Base-by-base conservation (phyloP, 2,113 vertebrate genomes). In the Butorides virescens region DNA sequence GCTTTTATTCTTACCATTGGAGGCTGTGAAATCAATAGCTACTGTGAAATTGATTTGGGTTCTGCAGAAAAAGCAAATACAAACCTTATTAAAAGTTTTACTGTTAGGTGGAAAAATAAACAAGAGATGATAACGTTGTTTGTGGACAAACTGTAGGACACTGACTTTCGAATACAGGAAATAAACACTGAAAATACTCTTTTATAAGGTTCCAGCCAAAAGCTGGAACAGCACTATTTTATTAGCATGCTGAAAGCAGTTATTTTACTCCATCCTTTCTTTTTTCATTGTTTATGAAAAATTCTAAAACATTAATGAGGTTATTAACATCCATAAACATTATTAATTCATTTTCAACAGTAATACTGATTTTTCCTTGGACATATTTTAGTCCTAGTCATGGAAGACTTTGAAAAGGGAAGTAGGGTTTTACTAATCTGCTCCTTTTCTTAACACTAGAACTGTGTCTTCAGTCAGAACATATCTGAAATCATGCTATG, bases 1-100 rank as follows among this genome's bases (percentile, higher is more conserved):
- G 13, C 44, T 55, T 91, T 65, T 86, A 50, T 90, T 98, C 99
- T 99, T 97, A 99, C 99, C 99, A 73, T 99, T 99, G 76, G 99
- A 99, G 92, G 99, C 99, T 88, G 99, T 99, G 98, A 99, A 99
- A 98, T 99, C 99, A 97, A 99, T 99, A 92, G 99, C 99, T 68
- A 99, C 99, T 22, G 99, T 99, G 98, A 99, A 99, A 98, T 99
- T 99, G 97, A 99, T 99, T 98, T 99, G 99, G 2, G 99, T 99
- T 97, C 99, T 99, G 97, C 39, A 97, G 97, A 96, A 98, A 86
- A 98, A 98, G 97, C 42, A 98, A 94, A 98, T 36, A 83, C 55
- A 74, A 89, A 49, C 71, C 8, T 93, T 76, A 96, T 73, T 94
- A 97, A 87, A 37, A 83, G 72, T 19, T 75, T 50, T 37, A 92